phyloP scores from a whole-genome alignment of 2,113 vertebrate species.

The Spea bombifrons region DNA sequence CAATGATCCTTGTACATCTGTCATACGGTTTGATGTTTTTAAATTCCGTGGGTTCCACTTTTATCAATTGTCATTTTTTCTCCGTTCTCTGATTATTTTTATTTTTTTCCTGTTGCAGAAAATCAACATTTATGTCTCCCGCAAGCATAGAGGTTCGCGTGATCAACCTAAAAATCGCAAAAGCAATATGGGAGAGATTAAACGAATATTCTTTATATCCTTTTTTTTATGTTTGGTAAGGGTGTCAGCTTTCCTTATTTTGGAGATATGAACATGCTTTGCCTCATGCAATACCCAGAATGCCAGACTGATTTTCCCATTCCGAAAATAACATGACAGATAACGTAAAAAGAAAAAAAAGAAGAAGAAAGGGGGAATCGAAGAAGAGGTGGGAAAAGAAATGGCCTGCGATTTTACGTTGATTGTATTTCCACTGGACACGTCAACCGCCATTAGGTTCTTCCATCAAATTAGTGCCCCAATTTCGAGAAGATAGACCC shows the following conservation, averaged over 20 bases:
- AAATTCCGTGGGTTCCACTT: background rate
- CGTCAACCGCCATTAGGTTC: constrained; percentile 15
- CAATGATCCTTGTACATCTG: too few species aligned
- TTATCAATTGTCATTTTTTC: constrained; percentile 13
- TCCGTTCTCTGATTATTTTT: background rate
- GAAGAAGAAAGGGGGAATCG: background rate
- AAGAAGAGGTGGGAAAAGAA: background rate
- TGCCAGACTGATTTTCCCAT: background rate
- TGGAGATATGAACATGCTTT: background rate
- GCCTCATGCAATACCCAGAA: background rate
- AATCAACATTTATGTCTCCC: constrained; percentile 16
- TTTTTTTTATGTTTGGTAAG: background rate
- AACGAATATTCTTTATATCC: background rate
- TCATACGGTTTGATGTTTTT: too few species aligned
- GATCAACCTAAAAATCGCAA: background rate
- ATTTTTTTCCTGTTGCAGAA: constrained; percentile 14
- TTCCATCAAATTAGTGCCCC: constrained; percentile 21
- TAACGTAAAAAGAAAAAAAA: background rate
- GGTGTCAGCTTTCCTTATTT: constrained; percentile 12
- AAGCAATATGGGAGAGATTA: background rate
- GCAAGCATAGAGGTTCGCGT: constrained; percentile 1
- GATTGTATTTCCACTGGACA: constrained; percentile 1
- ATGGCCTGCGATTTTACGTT: background rate
- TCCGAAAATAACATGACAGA: constrained; percentile 3
- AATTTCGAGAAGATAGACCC: background rate